phyloP scores from a whole-genome alignment of 2,113 vertebrate genomes.

The Phrynosoma blainvillii region DNA sequence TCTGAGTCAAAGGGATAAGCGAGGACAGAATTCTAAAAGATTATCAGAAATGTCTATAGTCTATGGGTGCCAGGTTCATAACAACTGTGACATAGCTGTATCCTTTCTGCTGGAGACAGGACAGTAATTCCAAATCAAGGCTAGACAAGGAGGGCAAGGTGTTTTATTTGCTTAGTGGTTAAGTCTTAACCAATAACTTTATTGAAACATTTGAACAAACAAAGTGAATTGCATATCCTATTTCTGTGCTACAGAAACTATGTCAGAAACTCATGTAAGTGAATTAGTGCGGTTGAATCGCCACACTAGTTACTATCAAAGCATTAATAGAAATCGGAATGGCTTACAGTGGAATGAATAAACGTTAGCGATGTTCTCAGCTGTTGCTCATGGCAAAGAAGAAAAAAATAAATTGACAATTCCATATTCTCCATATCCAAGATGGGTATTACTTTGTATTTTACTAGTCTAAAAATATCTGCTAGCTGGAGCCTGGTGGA shows the following conservation, averaged over 20 bases:
- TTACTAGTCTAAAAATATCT: neutral
- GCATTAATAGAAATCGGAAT: neutral
- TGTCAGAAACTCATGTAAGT: neutral
- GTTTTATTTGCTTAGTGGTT: neutral
- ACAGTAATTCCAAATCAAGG: neutral
- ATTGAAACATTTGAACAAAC: neutral
- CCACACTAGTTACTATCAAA: neutral
- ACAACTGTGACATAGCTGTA: neutral
- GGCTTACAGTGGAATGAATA: neutral
- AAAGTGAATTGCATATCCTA: neutral
- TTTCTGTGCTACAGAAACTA: neutral
- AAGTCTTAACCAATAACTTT: neutral
- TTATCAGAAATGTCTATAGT: neutral
- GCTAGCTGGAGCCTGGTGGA: neutral
- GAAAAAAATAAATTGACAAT: neutral
- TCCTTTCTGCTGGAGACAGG: neutral
- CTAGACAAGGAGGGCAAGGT: neutral
- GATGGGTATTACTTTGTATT: neutral
- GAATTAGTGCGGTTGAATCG: no score
- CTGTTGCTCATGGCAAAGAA: neutral
- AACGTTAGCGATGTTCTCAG: neutral
- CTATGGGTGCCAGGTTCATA: neutral
- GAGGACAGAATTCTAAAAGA: neutral
- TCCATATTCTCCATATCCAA: no score
- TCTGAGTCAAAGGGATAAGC: no score